phyloP scores from a whole-genome alignment of 1,140 invertebrate species.

The Hirudo medicinalis region DNA sequence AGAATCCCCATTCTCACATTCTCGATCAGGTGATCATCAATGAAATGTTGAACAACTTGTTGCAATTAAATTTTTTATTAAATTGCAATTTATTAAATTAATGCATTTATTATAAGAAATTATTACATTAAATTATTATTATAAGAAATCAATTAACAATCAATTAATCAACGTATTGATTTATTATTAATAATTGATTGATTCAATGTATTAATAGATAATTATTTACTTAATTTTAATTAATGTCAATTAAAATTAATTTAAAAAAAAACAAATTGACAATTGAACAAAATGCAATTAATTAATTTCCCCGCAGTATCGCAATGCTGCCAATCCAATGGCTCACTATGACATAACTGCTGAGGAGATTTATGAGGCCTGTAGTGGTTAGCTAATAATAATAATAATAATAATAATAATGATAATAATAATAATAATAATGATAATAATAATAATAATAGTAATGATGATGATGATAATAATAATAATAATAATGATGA shows the following conservation, averaged over 20 bases:
- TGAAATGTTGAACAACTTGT: no score
- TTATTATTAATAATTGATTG: no score
- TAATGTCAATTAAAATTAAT: neutral
- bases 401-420: neutral
- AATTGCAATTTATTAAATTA: no score
- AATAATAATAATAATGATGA: no score
- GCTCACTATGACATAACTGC: conserved; percentile 84
- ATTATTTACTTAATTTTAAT: neutral
- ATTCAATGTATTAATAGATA: no score
- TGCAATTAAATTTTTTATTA: no score
- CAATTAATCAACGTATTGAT: no score
- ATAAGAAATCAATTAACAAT: no score
- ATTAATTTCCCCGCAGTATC: conserved; percentile 50
- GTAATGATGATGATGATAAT: no score
- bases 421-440: neutral
- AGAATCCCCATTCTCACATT: conserved; percentile 79
- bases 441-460: no score
- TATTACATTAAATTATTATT: no score
- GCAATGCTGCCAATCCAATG: conserved; percentile 72
- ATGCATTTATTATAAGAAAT: no score
- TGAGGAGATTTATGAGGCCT: conserved; percentile 68
- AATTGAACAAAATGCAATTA: neutral
- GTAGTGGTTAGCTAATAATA: conserved; percentile 48
- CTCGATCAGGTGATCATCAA: conserved; percentile 66
- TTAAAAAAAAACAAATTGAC: neutral